These are phyloP conservation scores for Heliothis subflexa DNA, from an alignment of 1,140 invertebrate genomes.

Conservation along the genomic window DNA sequence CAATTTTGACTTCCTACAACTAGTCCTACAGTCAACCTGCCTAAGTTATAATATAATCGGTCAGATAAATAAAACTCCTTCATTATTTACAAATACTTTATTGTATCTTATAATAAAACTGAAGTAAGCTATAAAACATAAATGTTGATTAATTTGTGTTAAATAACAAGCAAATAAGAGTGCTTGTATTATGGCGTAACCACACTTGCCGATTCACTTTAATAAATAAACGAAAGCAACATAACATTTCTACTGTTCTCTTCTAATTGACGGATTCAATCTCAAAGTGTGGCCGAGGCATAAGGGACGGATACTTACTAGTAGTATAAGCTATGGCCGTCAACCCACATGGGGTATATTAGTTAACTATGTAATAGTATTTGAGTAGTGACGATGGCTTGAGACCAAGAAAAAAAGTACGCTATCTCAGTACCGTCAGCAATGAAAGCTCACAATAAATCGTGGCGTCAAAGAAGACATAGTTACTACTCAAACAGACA, in stretches of 20 bases:
- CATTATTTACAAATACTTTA: slow-evolving; percentile 45
- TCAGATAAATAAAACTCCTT: slow-evolving; percentile 13
- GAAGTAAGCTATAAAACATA: slow-evolving; percentile 28
- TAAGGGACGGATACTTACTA: slow-evolving; percentile 30
- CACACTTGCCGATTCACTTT: slow-evolving; percentile 8
- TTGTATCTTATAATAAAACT: slow-evolving; percentile 42
- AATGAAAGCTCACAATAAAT: too few relatives aligned
- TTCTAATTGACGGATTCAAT: slow-evolving; percentile 42
- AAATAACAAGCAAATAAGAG: slow-evolving; percentile 15
- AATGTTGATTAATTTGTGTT: slow-evolving; percentile 32
- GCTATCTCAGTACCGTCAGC: too few relatives aligned
- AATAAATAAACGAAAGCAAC: slow-evolving; percentile 21
- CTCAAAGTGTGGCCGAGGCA: slow-evolving; percentile 29
- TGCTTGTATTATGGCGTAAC: slow-evolving; percentile 27
- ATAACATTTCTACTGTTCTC: slow-evolving; percentile 1
- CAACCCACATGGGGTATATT: background rate
- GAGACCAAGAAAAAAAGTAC: too few relatives aligned
- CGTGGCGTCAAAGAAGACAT: too few relatives aligned
- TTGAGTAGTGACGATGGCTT: background rate
- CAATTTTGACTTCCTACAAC: too few relatives aligned
- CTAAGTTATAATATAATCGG: too few relatives aligned
- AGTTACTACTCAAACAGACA: background rate
- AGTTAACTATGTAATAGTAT: background rate
- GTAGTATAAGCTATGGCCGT: slow-evolving; percentile 8
- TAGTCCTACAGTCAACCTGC: too few relatives aligned